These are phyloP conservation scores for Galaxea fascicularis DNA, from an alignment of 92 coral and sea anemone species.

Conservation along the genomic window DNA sequence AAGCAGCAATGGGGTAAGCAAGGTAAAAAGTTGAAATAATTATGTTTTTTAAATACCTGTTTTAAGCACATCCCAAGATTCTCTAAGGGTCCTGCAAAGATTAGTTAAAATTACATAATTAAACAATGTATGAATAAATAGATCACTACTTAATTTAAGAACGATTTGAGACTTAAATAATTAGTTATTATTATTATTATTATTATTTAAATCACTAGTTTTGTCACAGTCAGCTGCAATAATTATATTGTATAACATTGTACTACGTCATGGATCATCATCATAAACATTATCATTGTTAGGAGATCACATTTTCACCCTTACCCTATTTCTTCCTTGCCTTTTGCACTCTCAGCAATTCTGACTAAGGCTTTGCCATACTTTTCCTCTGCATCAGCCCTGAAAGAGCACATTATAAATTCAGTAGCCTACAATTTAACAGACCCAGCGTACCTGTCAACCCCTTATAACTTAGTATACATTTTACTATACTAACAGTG, in stretches of 20 bases:
- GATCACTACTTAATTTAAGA: not conserved
- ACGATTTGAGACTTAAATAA: no score
- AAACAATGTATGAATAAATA: not conserved
- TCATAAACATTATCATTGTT: not conserved
- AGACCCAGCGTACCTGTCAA: no score
- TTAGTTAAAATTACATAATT: not conserved
- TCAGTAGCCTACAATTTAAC: no score
- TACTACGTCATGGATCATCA: not conserved
- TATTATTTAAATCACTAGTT: no score
- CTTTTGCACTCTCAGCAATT: conserved; percentile 86
- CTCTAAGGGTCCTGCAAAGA: conserved; percentile 71
- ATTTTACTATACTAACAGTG: no score
- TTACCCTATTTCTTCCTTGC: conserved; percentile 94
- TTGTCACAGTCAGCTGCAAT: no score
- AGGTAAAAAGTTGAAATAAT: not conserved
- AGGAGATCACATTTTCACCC: not conserved
- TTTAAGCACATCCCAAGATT: conserved; percentile 86
- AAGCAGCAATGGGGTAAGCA: no score
- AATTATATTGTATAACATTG: no score
- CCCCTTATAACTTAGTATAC: no score
- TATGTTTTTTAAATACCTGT: conserved; percentile 54
- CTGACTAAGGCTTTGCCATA: conserved; percentile 87
- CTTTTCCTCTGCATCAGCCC: conserved; percentile 98
- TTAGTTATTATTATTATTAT: no score
- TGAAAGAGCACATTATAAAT: conserved; percentile 6